These are phyloP conservation scores for Tragelaphus buxtoni DNA, from an alignment of 2,113 vertebrate genomes.

Conservation along the genomic window DNA sequence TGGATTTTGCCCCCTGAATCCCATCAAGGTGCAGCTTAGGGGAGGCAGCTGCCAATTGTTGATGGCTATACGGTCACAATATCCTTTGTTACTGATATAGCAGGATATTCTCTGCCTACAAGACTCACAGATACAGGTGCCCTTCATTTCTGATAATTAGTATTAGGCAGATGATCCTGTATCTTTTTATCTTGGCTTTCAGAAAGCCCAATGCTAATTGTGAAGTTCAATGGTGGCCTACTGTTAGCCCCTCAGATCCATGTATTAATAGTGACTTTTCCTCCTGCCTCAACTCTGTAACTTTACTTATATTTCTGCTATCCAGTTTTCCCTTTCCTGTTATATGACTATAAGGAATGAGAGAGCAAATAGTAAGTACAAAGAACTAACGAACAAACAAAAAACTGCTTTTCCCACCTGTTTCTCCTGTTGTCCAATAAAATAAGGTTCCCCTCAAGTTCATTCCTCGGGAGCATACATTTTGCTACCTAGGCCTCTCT, in stretches of 20 bases:
- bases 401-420: background rate
- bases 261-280: background rate
- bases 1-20: background rate
- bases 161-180: background rate
- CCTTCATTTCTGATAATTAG: slow-evolving; percentile 12
- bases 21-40: background rate
- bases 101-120: background rate
- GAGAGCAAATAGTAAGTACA: background rate
- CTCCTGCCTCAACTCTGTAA: background rate
- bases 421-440: background rate
- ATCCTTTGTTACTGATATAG: background rate
- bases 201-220: background rate
- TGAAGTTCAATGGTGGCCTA: background rate
- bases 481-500: background rate
- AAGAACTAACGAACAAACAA: background rate
- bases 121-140: background rate
- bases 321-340: background rate
- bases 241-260: background rate
- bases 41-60: background rate
- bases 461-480: accelerated
- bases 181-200: background rate
- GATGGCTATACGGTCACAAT: background rate
- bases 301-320: background rate
- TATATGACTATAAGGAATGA: background rate
- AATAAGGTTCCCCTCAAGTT: background rate